Evolutionary conservation across 2,888 invertebrate genomes (phyloP).

Genomic region (Allolobophora icterica): DNA sequence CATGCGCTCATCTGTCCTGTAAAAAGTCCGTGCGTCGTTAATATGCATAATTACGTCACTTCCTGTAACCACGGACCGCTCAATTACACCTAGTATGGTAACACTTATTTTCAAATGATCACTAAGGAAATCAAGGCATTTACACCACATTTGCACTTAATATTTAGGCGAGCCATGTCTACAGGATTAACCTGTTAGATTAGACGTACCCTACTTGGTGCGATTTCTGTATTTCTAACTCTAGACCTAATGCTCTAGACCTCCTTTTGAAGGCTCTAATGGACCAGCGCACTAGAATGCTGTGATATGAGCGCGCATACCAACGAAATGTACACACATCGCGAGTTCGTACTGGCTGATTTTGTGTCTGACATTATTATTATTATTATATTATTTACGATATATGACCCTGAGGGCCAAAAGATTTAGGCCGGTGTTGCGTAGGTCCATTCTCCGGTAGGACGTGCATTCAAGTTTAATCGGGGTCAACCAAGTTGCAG

Average conservation of each 20-base stretch:
- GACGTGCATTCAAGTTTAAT: neutral
- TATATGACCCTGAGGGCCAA: neutral
- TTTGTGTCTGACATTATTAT: too few species aligned
- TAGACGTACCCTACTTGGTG: neutral
- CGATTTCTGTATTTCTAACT: neutral
- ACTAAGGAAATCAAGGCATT: neutral
- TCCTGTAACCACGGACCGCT: neutral
- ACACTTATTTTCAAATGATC: neutral
- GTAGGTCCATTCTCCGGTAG: neutral
- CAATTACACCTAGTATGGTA: neutral
- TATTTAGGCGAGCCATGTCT: neutral
- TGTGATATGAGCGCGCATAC: neutral
- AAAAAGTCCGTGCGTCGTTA: neutral
- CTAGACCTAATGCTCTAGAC: neutral
- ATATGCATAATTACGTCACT: constrained; percentile 17
- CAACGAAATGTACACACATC: neutral
- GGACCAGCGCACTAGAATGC: neutral
- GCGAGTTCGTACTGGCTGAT: neutral
- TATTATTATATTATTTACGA: constrained; percentile 3
- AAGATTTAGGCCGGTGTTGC: neutral
- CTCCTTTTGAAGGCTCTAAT: neutral
- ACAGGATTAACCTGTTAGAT: neutral
- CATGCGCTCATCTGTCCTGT: constrained; percentile 10
- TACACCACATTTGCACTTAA: neutral
- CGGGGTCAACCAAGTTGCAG: neutral